Evolutionary conservation across 2,888 invertebrate genomes (phyloP), one percentile per base, ranked within the genome.

Genomic region (Malthinus flaveolus): DNA sequence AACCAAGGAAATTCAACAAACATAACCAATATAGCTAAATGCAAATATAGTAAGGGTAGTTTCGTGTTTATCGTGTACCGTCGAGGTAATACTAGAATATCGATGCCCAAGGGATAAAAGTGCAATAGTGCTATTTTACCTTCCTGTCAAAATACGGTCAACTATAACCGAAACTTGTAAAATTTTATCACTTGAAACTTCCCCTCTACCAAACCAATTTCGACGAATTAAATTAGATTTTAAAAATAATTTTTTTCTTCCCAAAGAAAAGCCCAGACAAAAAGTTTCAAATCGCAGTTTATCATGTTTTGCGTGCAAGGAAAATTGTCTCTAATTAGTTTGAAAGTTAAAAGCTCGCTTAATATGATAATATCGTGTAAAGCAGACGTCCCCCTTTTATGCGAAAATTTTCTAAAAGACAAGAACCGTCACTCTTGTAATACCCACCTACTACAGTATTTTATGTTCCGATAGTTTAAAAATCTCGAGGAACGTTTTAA

Each of bases 291-390:
- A 35, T 35, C 12, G 32, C 46, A 47, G 46, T 53, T 47, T 53
- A 47, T 53, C 47, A 53, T 53, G 53, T 47, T 23, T 53, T 36
- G 53, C 53, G 46, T 53, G 53, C 37, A 37, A 36, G 37, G 46
- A 36, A 46, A 46, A 53, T 46, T 47, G 47, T 47, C 46, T 45
- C 53, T 53, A 53, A 53, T 53, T 53, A 53, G 53, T 53, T 46
- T 36, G 39, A 42, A 51, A 51, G 50, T 42, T 42, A 32, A 51
- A 51, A 51, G 50, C 42, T 49, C 50, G 50, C 50, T 42, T 51
- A 51, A 51, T 51, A 51, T 51, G 50, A 51, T 51, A 51, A 51
- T 51, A 51, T 51, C 50, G 50, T 51, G 50, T 42, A 51, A 10
- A 51, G 50, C 42, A 51, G 50, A 51, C 50, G 42, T 44, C 52